phyloP scores from a whole-genome alignment of 2,888 invertebrate species.

The Scaptomyza caliginosa region DNA sequence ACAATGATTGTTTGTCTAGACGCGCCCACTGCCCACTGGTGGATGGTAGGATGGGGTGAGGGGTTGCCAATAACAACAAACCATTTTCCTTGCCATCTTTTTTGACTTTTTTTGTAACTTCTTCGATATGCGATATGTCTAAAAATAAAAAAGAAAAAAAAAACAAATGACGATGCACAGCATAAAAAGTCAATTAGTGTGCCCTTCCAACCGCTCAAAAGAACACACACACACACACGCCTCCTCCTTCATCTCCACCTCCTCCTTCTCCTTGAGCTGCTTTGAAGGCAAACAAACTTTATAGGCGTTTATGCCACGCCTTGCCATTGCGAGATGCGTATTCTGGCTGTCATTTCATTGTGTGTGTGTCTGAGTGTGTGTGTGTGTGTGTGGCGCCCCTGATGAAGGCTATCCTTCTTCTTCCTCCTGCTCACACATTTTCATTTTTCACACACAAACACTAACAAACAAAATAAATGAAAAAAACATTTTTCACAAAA shows the following conservation, averaged over 20 bases:
- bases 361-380: constrained; percentile 33
- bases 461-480: constrained; percentile 28
- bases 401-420: no score
- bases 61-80: background rate
- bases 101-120: background rate
- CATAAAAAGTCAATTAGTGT: constrained; percentile 61
- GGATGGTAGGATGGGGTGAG: background rate
- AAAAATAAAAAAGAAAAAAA: background rate
- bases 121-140: background rate
- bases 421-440: constrained; percentile 25
- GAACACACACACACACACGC: background rate
- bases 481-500: constrained; percentile 59
- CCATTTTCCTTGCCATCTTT: background rate
- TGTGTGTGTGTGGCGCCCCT: background rate
- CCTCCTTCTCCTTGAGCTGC: background rate
- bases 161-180: constrained; percentile 14
- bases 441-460: constrained; percentile 41
- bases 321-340: constrained; percentile 16
- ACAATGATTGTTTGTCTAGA: constrained; percentile 41
- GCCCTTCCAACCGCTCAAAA: constrained; percentile 21
- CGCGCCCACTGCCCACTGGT: constrained; percentile 20
- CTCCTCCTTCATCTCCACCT: background rate
- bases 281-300: constrained; percentile 45
- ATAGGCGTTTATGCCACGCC: constrained; percentile 44
- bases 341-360: constrained; percentile 40